Evolutionary conservation across 2,888 invertebrate genomes (phyloP), one percentile per base, ranked within the genome.

Genomic region (Agrochola macilenta): DNA sequence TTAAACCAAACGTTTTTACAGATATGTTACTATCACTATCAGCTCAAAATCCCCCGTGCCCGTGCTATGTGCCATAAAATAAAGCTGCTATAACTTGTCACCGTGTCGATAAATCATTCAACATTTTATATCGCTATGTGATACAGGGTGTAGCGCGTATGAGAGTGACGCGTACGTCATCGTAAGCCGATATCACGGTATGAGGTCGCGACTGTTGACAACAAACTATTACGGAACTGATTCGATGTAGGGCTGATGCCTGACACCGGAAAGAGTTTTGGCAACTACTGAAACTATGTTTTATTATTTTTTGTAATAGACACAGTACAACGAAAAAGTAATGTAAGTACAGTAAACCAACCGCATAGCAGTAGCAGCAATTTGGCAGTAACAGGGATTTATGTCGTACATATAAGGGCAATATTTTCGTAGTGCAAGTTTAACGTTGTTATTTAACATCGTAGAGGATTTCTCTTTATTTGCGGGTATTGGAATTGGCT

Each of bases 191-290:
- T 79, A 87, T 66, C 65, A 49, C 71, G 26, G 68, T 74, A 70
- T 69, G 78, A 84, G 85, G 87, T 81, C 87, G 70, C 74, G 64
- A 60, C 64, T 87, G 81, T 87, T 88, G 84, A 82, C 87, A 81
- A 74, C 78, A 64, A 86, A 71, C 79, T 79, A 75, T 81, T 79
- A 76, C 76, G 58, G 63, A 78, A 83, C 81, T 58, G 78, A 81
- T 75, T 80, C 65, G 17, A 0, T 11, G 11, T 60, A 83, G 87
- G 85, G 87, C 30, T 88, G 78, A 17, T 77, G 46, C 66, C 2
- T 88, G 78, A 17, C 79, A 52, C 64, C 2, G 5, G 17, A 39
- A 39, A 72, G 8, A 39, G 11, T 70, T 52, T n/a, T n/a, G 14
- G 3, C 9, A 39, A 17, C 26, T 0, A 14, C n/a, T 17, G 5